Conservation (phyloP, 2,888 invertebrate species). For the Lamproptera curius region DNA sequence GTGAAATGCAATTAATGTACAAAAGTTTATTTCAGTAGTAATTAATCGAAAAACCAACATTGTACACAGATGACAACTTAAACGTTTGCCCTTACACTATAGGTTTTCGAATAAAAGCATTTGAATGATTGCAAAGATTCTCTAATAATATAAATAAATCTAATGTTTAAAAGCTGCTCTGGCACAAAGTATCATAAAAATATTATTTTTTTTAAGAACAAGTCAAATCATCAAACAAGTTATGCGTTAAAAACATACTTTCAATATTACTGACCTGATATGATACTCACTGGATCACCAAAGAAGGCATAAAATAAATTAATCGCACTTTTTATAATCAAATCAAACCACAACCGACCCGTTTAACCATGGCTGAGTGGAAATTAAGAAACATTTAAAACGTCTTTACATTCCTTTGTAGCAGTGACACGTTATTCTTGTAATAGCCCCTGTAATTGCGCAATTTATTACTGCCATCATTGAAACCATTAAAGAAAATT, state of each 20-base stretch:
- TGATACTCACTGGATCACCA: neutral
- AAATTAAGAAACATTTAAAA: neutral
- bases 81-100: too few species aligned
- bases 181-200: too few species aligned
- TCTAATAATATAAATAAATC: too few species aligned
- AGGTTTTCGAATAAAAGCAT: too few species aligned
- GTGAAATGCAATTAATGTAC: too few species aligned
- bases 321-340: too few species aligned
- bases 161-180: too few species aligned
- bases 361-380: neutral
- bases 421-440: conserved; percentile 1
- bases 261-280: neutral
- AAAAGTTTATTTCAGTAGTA: too few species aligned
- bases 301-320: too few species aligned
- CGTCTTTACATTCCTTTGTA: neutral
- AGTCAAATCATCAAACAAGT: neutral
- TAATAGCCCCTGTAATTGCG: conserved; percentile 2
- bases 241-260: neutral
- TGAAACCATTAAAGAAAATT: conserved; percentile 17
- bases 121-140: too few species aligned
- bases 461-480: conserved; percentile 17
- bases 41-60: too few species aligned
- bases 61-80: too few species aligned
- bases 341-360: neutral
- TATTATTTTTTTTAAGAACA: neutral